A percentile compares a stretch with the other conserved stretches of the same genome.
Evolutionary conservation across 2,797 vertebrate species (phyloP).

Genomic region (Nothura maculosa): DNA sequence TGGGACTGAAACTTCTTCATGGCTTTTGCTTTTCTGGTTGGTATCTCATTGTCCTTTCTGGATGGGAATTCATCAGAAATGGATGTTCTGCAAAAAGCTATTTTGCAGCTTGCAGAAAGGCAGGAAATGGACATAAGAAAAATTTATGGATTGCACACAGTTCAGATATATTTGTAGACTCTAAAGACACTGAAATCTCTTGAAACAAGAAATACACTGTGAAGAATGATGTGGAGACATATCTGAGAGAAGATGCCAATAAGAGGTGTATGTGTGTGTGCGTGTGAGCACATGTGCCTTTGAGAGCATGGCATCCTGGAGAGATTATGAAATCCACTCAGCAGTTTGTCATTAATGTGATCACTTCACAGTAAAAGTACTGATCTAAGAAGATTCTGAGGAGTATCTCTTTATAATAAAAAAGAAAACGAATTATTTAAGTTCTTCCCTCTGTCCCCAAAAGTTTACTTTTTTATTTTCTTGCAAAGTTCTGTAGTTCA

Average conservation of each 20-base stretch:
- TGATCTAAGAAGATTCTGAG: not conserved
- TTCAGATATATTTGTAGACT: constrained; percentile 6
- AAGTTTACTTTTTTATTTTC: not conserved
- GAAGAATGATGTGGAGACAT: not conserved
- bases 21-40: not conserved
- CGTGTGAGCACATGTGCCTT: not conserved
- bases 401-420: not conserved
- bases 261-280: not conserved
- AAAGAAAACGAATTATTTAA: not conserved
- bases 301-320: not conserved
- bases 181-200: not conserved
- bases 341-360: not conserved
- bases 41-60: not conserved
- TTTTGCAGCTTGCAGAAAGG: not conserved
- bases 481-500: not conserved
- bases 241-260: not conserved
- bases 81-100: not conserved
- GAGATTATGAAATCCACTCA: not conserved
- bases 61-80: not conserved
- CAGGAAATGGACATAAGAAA: not conserved
- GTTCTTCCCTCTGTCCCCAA: not conserved
- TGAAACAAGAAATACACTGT: not conserved
- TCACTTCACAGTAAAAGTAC: not conserved
- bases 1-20: not conserved
- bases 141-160: not conserved